Evolutionary conservation across 2,888 invertebrate species (phyloP).

Genomic region (Troides helena): DNA sequence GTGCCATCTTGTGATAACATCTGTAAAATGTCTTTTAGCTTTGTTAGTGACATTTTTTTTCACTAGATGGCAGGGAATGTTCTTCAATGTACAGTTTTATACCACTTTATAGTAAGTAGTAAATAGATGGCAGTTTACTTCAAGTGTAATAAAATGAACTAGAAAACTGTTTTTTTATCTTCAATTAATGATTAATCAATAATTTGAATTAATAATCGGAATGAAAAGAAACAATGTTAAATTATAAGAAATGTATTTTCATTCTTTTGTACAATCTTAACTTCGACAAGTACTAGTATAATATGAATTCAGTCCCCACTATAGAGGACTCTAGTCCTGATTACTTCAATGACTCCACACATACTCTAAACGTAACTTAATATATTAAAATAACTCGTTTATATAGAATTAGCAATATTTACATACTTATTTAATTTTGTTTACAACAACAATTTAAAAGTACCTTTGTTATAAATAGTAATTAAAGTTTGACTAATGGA

Average conservation of each 20-base stretch:
- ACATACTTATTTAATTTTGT: conserved; percentile 46
- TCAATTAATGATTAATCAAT: neutral
- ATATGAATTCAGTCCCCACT: conserved; percentile 13
- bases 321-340: conserved; percentile 9
- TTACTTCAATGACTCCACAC: conserved; percentile 20
- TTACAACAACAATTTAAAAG: conserved; percentile 47
- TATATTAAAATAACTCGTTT: conserved; percentile 18
- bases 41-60: too few relatives aligned
- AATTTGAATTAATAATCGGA: conserved; percentile 9
- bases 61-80: too few relatives aligned
- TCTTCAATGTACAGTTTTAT: too few relatives aligned
- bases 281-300: conserved; percentile 5
- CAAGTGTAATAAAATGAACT: too few relatives aligned
- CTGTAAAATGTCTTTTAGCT: too few relatives aligned
- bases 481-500: conserved; percentile 35
- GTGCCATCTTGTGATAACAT: too few relatives aligned
- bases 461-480: conserved; percentile 49
- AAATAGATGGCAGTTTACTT: too few relatives aligned
- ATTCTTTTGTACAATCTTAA: conserved; percentile 22
- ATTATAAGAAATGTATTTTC: conserved; percentile 19
- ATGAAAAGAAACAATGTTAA: conserved; percentile 12
- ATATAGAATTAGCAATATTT: conserved; percentile 36
- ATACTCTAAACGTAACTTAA: conserved; percentile 12
- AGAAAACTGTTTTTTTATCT: too few relatives aligned
- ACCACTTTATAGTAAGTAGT: too few relatives aligned